Evolutionary conservation across 2,797 vertebrate species (phyloP), one percentile per base, ranked within the genome.

Genomic region (Helicolenus hilgendorfi): DNA sequence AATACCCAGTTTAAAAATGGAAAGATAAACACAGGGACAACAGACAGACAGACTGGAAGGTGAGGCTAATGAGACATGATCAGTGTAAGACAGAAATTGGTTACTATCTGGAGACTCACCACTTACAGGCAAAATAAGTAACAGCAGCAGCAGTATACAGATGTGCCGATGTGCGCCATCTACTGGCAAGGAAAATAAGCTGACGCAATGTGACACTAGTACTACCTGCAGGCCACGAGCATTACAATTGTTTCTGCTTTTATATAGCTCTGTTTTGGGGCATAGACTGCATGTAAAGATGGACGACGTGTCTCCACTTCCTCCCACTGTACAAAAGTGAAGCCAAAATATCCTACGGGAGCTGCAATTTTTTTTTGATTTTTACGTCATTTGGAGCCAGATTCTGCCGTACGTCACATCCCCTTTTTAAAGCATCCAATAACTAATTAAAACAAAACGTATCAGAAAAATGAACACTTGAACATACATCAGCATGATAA

Each of bases 1-100:
- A 88, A 88, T 67, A 77, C 26, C 75, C 84, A 24, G 27, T 41
- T 87, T 84, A 65, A 84, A 84, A 83, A 86, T 3, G 83, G 36
- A 38, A 64, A 76, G 58, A 88, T 69, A 80, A 88, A 83, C 76
- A 89, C 49, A 79, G n/a, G 1, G 4, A 59, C 27, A 27, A 76
- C 71, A 83, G 77, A 72, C 62, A 87, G 62, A 72, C 26, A 31
- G n/a, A 72, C 59, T 31, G 89, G 26, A 62, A 65, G 80, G 53
- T 38, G 65, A 83, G 64, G 53, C 38, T 41, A 20, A 38, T 78
- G 24, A 73, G 13, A 70, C 24, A n/a, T 13, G 11, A 24, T 20
- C 6, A 29, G 83, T 4, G 49, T 14, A 31, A 58, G 49, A 68
- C 24, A 73, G 1, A 58, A 11, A 33, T 13, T 5, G 29, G 10